Conservation (phyloP, 2,797 vertebrate species). For the Typhlichthys subterraneus region DNA sequence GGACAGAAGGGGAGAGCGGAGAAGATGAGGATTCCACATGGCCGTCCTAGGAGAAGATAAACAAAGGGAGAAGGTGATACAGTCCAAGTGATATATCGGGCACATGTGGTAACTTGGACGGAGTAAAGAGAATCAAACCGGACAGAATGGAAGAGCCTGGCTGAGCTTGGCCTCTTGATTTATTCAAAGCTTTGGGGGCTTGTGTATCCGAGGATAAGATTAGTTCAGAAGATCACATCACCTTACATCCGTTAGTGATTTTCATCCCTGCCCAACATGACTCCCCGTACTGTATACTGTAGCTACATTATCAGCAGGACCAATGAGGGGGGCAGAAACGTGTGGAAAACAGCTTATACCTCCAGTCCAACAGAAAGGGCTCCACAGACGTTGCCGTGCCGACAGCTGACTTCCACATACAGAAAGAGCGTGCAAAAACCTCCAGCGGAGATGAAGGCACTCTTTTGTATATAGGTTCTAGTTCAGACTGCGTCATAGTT, state of each 20-base stretch:
- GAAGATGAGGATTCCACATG: constrained; percentile 98
- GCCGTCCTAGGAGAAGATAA: constrained; percentile 88
- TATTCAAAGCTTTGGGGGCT: constrained; percentile 71
- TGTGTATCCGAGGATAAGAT: constrained; percentile 79
- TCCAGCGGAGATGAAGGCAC: constrained; percentile 73
- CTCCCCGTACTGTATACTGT: constrained; percentile 7
- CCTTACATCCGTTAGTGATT: constrained; percentile 67
- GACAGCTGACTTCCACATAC: constrained; percentile 37
- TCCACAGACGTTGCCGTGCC: constrained; percentile 8
- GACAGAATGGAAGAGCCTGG: constrained; percentile 24
- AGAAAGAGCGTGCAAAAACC: constrained; percentile 54
- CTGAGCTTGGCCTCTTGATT: constrained; percentile 64
- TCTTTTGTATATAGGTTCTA: constrained; percentile 65
- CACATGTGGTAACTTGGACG: constrained; percentile 81
- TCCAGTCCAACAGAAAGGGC: constrained; percentile 45
- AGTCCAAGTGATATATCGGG: constrained; percentile 92
- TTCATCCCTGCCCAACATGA: constrained; percentile 5
- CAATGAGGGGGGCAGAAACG: constrained; percentile 24
- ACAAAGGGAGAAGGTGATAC: constrained; percentile 85
- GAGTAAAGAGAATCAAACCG: constrained; percentile 52
- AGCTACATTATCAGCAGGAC: constrained; percentile 27
- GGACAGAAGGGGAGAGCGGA: constrained; percentile 88
- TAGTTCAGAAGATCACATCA: constrained; percentile 79
- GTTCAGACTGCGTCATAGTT: constrained; percentile 76
- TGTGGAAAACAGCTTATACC: constrained; percentile 33